Evolutionary conservation across 2,797 vertebrate species (phyloP), one percentile per base, ranked within the genome.

Genomic region (Pogoniulus pusillus): DNA sequence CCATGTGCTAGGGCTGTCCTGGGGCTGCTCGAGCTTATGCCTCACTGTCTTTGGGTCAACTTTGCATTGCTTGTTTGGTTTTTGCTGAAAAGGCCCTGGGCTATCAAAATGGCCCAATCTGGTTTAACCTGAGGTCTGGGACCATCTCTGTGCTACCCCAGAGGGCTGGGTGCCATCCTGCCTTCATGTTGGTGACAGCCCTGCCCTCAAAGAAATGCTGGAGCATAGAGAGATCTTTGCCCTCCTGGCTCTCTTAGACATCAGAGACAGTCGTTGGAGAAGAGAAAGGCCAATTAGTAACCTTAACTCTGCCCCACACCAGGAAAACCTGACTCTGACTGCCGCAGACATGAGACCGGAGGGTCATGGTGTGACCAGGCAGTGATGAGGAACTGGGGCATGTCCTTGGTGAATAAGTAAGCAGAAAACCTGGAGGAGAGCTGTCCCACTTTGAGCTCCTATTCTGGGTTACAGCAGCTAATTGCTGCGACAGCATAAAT

Each of bases 121-220:
- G 10, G n/a, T 76, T 83, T 37, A 41, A 12, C n/a, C 10, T 1
- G 20, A 73, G 11, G 47, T 80, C 72, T 63, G 34, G 19, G 53
- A 79, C 16, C 3, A 1, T 5, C 65, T 73, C 24, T 1, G 0
- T 57, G 20, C 6, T 63, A 8, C 29, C 19, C 29, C 4, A 3
- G 2, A 2, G 49, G 22, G 49, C 45, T 71, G 35, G 1, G 2
- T 37, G 53, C n/a, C 8, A 4, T 45, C 20, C 57, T 22, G 27
- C 7, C 59, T 73, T 66, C 7, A 3, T 0, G 1, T 10, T 0
- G 4, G 29, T 5, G 34, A n/a, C 60, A 70, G 59, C 65, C 2
- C 1, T 77, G 37, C 47, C 47, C 59, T 76, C 60, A 30, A 70
- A 90, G 71, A 35, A 45, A 62, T 16, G 20, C 15, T 68, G 13